Percentiles rank a stretch among this genome's conserved stretches.
phyloP scores from a whole-genome alignment of 1,140 invertebrate genomes.

The Drosophila tropicalis region DNA sequence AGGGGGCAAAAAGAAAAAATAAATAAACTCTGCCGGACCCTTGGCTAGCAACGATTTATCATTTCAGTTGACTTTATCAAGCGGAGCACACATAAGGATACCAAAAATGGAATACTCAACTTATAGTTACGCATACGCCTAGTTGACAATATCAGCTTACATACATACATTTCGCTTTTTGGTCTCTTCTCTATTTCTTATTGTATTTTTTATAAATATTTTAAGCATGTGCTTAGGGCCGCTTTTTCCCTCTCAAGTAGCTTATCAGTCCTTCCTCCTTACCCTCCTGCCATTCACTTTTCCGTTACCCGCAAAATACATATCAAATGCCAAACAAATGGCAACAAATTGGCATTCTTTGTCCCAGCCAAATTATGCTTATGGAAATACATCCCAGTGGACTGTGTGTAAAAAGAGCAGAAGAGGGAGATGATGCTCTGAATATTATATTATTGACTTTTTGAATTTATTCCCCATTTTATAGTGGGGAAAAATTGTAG shows the following conservation, averaged over 20 bases:
- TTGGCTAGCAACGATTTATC: constrained; percentile 70
- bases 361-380: constrained; percentile 30
- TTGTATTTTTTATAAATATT: constrained; percentile 77
- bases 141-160: constrained; percentile 72
- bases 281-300: background rate
- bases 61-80: constrained; percentile 75
- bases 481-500: constrained; percentile 27
- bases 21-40: constrained; percentile 14
- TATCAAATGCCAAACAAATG: constrained; percentile 73
- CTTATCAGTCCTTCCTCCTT: constrained; percentile 60
- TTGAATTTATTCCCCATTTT: constrained; percentile 24
- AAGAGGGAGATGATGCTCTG: constrained; percentile 32
- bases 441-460: constrained; percentile 18
- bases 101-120: constrained; percentile 40
- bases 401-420: constrained; percentile 3
- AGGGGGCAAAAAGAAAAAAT: background rate
- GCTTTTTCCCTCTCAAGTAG: constrained; percentile 58
- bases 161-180: constrained; percentile 20
- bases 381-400: constrained; percentile 22
- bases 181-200: constrained; percentile 5
- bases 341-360: constrained; percentile 68
- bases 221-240: constrained; percentile 56
- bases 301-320: constrained; percentile 27
- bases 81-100: constrained; percentile 42
- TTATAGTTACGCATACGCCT: constrained; percentile 71